Conservation (phyloP, 2,113 vertebrate genomes). For the Brachyistius frenatus region DNA sequence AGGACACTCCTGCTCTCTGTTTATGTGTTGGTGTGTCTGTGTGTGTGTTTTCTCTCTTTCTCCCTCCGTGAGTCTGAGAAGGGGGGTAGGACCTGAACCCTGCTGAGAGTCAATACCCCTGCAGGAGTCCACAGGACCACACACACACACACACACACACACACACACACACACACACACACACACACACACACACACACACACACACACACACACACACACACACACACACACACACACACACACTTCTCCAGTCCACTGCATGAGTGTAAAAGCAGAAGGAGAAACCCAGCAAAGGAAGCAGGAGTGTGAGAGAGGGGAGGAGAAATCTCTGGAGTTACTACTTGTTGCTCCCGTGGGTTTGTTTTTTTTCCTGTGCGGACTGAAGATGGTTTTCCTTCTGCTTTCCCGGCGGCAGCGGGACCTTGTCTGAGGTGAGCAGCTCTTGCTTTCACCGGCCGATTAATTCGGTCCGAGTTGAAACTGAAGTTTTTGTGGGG, state of each 20-base stretch:
- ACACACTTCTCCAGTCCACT: conserved; percentile 57
- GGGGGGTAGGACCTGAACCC: conserved; percentile 78
- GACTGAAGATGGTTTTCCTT: conserved; percentile 76
- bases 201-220: neutral
- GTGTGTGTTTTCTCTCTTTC: conserved; percentile 27
- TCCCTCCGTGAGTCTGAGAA: conserved; percentile 48
- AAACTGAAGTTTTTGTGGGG: conserved; percentile 3
- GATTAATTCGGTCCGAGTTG: neutral
- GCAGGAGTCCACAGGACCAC: conserved; percentile 73
- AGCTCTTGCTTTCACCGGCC: neutral
- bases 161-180: conserved; percentile 7
- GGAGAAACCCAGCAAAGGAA: conserved; percentile 61
- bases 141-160: conserved; percentile 51
- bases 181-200: conserved; percentile 18
- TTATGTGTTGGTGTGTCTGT: conserved; percentile 30
- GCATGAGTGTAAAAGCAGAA: conserved; percentile 62
- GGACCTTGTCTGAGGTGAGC: conserved; percentile 79
- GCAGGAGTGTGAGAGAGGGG: conserved; percentile 56
- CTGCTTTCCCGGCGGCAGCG: conserved; percentile 62
- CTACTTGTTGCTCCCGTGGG: conserved; percentile 84
- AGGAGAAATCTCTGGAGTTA: conserved; percentile 72
- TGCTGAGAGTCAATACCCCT: conserved; percentile 72
- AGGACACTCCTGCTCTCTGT: conserved; percentile 52
- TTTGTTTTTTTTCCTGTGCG: conserved; percentile 34
- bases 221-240: conserved; percentile 37